A percentile compares a stretch with the other conserved stretches of the same genome.
These are phyloP conservation scores for Tragelaphus imberbis DNA, from an alignment of 2,113 vertebrate species.

Conservation along the genomic window DNA sequence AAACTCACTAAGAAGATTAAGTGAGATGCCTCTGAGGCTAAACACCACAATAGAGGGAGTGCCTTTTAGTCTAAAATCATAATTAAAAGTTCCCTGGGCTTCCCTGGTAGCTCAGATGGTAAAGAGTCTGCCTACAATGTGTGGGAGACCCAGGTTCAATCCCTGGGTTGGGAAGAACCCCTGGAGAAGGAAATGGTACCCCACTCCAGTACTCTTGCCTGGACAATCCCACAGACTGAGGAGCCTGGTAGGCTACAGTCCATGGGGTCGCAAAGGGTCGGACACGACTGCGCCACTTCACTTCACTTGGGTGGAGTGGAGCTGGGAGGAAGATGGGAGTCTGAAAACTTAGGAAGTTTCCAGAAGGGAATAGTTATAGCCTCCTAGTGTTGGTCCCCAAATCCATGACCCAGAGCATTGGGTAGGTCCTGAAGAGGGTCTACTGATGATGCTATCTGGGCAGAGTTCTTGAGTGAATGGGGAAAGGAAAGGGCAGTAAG, in stretches of 20 bases:
- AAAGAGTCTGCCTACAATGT: too few relatives aligned
- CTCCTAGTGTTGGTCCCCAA: background rate
- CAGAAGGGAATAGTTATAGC: background rate
- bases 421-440: background rate
- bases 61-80: background rate
- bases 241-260: too few relatives aligned
- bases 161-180: too few relatives aligned
- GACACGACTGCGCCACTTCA: too few relatives aligned
- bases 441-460: background rate
- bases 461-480: background rate
- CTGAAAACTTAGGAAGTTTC: background rate
- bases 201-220: too few relatives aligned
- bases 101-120: too few relatives aligned
- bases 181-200: too few relatives aligned
- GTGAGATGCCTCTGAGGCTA: background rate
- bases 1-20: background rate
- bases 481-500: background rate
- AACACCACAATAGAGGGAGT: background rate
- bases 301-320: background rate
- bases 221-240: too few relatives aligned
- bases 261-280: too few relatives aligned
- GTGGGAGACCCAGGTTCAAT: too few relatives aligned
- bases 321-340: background rate
- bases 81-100: background rate
- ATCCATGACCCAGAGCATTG: background rate